phyloP scores from a whole-genome alignment of 2,888 invertebrate genomes.

The Brachyopa scutellaris region DNA sequence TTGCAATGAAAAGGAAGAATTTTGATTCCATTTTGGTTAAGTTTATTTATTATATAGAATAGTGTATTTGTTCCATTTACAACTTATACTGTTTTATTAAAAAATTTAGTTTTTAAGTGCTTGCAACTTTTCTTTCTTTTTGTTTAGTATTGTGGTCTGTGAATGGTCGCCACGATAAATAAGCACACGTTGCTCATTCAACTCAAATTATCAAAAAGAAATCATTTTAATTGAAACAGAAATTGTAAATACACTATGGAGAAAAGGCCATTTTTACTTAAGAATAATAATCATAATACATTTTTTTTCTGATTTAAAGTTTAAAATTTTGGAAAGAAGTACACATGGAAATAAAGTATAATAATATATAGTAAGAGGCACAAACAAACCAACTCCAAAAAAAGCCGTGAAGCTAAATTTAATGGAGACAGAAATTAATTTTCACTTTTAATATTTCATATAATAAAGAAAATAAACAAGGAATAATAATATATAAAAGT shows the following conservation, averaged over 20 bases:
- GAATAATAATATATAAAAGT: conserved; percentile 39
- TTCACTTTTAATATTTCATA: conserved; percentile 8
- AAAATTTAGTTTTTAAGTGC: conserved; percentile 22
- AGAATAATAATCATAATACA: conserved; percentile 52
- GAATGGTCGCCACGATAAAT: too few relatives aligned
- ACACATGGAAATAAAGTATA: conserved; percentile 56
- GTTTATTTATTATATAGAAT: background rate
- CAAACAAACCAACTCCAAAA: conserved; percentile 43
- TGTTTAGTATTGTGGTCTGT: background rate
- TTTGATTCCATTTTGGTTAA: conserved; percentile 29
- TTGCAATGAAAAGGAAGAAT: conserved; percentile 27
- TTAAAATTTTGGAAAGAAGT: conserved; percentile 44
- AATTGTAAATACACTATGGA: conserved; percentile 42
- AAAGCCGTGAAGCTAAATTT: conserved; percentile 15
- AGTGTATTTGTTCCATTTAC: background rate
- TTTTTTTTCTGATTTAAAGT: conserved; percentile 3
- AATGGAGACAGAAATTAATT: conserved; percentile 37
- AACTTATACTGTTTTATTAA: background rate
- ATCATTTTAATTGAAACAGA: conserved; percentile 48
- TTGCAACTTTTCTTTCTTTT: conserved; percentile 13
- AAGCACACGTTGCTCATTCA: too few relatives aligned
- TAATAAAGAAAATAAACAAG: conserved; percentile 40
- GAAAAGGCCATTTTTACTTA: conserved; percentile 62
- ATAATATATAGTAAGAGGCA: conserved; percentile 56
- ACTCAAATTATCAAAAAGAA: too few relatives aligned